Evolutionary conservation across 2,888 invertebrate genomes (phyloP).

Genomic region (Ethmia dodecea): DNA sequence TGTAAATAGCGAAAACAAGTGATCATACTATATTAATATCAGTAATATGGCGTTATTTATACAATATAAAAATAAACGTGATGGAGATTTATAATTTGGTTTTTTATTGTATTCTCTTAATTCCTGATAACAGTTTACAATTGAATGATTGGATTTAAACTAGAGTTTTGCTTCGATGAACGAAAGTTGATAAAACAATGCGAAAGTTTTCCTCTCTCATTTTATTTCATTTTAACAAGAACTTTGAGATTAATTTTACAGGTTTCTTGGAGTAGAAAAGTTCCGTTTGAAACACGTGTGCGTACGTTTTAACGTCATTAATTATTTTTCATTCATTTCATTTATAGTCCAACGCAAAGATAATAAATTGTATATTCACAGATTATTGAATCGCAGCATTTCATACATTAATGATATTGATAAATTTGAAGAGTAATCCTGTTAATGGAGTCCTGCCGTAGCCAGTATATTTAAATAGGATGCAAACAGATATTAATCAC

Average conservation of each 20-base stretch:
- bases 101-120: conserved; percentile 39
- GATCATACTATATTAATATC: conserved; percentile 74
- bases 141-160: not conserved
- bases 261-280: too few relatives aligned
- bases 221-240: not conserved
- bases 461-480: conserved; percentile 12
- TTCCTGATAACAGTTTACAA: too few relatives aligned
- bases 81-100: conserved; percentile 61
- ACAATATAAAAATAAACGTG: conserved; percentile 66
- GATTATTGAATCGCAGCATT: not conserved
- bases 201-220: not conserved
- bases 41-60: conserved; percentile 75
- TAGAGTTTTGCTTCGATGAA: not conserved
- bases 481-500: conserved; percentile 33
- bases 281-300: too few relatives aligned
- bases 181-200: not conserved
- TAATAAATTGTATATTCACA: too few relatives aligned
- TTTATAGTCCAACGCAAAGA: not conserved
- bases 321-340: too few relatives aligned
- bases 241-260: not conserved
- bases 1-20: conserved; percentile 76
- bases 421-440: conserved; percentile 20
- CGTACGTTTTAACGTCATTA: too few relatives aligned
- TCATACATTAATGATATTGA: conserved; percentile 7
- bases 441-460: conserved; percentile 16